Conservation (phyloP, 2,888 invertebrate genomes). For the Melanargia galathea region DNA sequence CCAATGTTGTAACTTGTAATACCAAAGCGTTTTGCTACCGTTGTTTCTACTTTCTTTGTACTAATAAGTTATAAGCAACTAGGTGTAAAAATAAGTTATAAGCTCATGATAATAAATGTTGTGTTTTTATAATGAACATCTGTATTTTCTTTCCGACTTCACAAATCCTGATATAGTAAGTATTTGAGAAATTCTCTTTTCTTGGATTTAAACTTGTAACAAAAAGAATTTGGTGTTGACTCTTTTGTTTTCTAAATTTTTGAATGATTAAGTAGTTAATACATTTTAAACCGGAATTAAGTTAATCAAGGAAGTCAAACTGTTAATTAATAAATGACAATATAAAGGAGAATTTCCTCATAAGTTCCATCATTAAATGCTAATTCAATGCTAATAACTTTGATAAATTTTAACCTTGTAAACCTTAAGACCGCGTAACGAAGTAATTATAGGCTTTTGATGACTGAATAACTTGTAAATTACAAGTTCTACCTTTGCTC, state of each 20-base stretch:
- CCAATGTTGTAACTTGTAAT: constrained; percentile 39
- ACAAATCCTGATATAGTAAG: constrained; percentile 17
- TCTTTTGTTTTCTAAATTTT: too few relatives aligned
- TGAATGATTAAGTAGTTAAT: too few relatives aligned
- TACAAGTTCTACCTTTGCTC: background rate
- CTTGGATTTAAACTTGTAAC: too few relatives aligned
- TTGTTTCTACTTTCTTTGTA: constrained; percentile 30
- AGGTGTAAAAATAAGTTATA: constrained; percentile 38
- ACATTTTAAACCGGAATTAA: too few relatives aligned
- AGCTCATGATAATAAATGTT: constrained; percentile 44
- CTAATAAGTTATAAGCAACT: constrained; percentile 35
- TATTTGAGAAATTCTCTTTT: background rate
- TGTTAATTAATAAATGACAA: background rate
- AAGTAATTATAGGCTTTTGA: constrained; percentile 1
- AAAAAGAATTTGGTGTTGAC: too few relatives aligned
- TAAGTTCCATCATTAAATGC: background rate
- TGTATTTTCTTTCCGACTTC: constrained; percentile 32
- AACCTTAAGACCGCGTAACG: background rate
- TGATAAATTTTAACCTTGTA: constrained; percentile 9
- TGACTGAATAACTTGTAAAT: background rate
- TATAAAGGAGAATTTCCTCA: background rate
- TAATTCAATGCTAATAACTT: background rate
- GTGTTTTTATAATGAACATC: constrained; percentile 37
- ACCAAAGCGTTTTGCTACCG: constrained; percentile 40
- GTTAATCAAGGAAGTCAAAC: background rate